Evolutionary conservation across 1,140 invertebrate species (phyloP), one percentile per base, ranked within the genome.

Genomic region (Lordiphosa mommai): DNA sequence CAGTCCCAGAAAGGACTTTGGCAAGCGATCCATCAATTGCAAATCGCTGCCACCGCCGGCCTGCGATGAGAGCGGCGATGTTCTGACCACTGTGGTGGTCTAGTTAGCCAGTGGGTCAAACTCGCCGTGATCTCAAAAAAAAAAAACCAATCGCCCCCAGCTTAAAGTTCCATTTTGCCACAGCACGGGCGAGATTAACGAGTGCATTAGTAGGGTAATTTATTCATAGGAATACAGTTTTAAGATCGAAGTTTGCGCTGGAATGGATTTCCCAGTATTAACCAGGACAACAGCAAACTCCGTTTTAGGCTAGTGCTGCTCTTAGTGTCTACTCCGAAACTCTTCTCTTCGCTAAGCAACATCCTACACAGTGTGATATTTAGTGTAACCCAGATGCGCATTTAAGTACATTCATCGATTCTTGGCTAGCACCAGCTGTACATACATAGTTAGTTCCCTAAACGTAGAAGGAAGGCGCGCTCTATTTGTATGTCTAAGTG

Each of bases 1-100:
- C 69, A 93, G 94, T 82, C 91, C 92, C 6, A 92, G 93, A 72
- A 95, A 95, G 90, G 94, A 95, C 72, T 94, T 95, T 89, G 93
- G 91, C 60, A 95, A 95, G 89, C 93, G 93, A 7, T 88, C 88
- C 4, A 89, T 89, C 27, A 88, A 88, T 47, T 89, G 88, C 65
- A 87, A 88, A 61, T 79, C 88, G 40, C 58, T 88, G 72, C 90
- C 91, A 27, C 89, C 88, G 37, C n/a, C 88, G 9, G 61, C 74
- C 2, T 68, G 49, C 23, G 86, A 82, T 10, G 89, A 90, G 6
- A 88, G 90, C 52, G 90, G 91, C 69, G 91, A 91, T 72, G 89
- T 91, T 66, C 86, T 92, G 16, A 91, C 91, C 53, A 91, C 91
- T 40, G 90, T 92, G 63, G 80, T 82, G 61, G 91, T 92, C 63